These are phyloP conservation scores for Mesocentrotus franciscanus DNA, from an alignment of 53 echinoderm and acorn worm genomes.

Conservation along the genomic window DNA sequence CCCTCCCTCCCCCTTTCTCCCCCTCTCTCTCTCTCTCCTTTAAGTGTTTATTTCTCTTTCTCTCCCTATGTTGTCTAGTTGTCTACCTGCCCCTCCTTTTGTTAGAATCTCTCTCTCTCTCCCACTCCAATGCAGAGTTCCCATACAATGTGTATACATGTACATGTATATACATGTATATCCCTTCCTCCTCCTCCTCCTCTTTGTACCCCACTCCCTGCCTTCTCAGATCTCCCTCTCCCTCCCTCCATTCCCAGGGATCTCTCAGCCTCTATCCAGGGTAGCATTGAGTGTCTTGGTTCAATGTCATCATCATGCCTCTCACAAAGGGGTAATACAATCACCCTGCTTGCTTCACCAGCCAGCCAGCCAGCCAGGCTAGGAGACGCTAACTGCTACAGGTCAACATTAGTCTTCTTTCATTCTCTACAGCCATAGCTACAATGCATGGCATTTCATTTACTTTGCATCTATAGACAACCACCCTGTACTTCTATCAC, in stretches of 20 bases:
- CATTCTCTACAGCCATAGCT: not conserved
- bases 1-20: not conserved
- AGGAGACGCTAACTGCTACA: not conserved
- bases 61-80: no score
- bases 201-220: not conserved
- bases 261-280: not conserved
- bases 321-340: constrained; percentile 36
- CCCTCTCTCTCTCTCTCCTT: not conserved
- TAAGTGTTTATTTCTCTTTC: no score
- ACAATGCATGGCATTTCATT: not conserved
- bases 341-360: not conserved
- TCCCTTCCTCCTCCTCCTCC: not conserved
- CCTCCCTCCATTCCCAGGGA: constrained; percentile 5
- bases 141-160: no score
- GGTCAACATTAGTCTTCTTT: not conserved
- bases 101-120: no score
- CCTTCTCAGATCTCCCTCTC: not conserved
- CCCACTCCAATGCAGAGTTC: no score
- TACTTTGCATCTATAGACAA: no score
- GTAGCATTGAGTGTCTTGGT: not conserved
- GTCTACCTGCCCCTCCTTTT: no score
- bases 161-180: not conserved
- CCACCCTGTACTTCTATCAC: no score
- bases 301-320: constrained; percentile 33
- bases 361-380: not conserved